phyloP scores from a whole-genome alignment of 2,888 invertebrate species.

The Aphrophora alni region DNA sequence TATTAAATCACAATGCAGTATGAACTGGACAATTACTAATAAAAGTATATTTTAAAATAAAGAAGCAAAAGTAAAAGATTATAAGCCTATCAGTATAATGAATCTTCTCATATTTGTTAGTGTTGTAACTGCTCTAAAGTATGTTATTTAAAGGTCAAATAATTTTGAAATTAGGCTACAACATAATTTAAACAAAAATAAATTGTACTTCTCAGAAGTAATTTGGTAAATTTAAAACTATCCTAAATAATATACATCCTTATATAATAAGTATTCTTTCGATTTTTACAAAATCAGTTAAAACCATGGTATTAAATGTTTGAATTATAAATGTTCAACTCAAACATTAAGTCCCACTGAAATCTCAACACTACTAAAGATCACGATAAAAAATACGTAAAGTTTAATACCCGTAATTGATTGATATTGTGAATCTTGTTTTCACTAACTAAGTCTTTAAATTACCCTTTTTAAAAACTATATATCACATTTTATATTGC shows the following conservation, averaged over 20 bases:
- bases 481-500: background rate
- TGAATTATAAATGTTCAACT: background rate
- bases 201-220: conserved; percentile 2
- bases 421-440: background rate
- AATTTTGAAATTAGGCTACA: conserved; percentile 2
- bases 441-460: background rate
- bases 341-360: conserved; percentile 1
- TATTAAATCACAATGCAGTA: too few species aligned
- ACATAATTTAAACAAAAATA: background rate
- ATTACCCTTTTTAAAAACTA: background rate
- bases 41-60: too few species aligned
- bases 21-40: too few species aligned
- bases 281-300: background rate
- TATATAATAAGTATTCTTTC: conserved; percentile 4
- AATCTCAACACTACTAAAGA: background rate
- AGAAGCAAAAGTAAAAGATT: too few species aligned
- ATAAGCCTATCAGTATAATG: too few species aligned
- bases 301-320: conserved; percentile 4
- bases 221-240: background rate
- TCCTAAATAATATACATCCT: background rate
- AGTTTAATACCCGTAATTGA: background rate
- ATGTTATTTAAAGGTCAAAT: background rate
- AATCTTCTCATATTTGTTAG: too few species aligned
- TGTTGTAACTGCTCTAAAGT: background rate
- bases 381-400: background rate